These are phyloP conservation scores for Ancistrus triradiatus DNA, from an alignment of 2,113 vertebrate genomes.

Conservation along the genomic window DNA sequence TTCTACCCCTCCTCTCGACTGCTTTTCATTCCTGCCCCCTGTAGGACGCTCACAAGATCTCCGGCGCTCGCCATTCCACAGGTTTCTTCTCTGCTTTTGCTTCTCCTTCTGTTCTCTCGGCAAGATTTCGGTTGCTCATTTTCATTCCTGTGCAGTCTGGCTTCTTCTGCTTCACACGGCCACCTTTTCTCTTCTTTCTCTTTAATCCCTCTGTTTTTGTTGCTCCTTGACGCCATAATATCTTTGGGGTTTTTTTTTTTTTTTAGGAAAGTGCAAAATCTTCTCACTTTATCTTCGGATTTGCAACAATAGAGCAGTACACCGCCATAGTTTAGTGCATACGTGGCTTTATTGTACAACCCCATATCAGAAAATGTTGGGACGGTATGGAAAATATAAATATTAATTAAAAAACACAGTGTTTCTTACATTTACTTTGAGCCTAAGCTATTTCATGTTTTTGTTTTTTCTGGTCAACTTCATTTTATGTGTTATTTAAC, in stretches of 20 bases:
- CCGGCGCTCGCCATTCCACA: conserved; percentile 9
- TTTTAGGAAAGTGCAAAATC: conserved; percentile 23
- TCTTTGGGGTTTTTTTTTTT: conserved; percentile 21
- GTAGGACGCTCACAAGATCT: conserved; percentile 14
- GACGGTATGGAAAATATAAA: too few relatives aligned
- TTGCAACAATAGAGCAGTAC: conserved; percentile 7
- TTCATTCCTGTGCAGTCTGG: conserved; percentile 8
- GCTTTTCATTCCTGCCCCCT: neutral
- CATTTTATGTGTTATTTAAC: too few relatives aligned
- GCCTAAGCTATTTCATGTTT: too few relatives aligned
- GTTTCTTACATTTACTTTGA: too few relatives aligned
- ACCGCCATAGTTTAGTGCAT: conserved; percentile 16
- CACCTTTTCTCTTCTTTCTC: conserved; percentile 30
- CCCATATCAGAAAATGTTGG: too few relatives aligned
- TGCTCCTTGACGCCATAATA: conserved; percentile 34
- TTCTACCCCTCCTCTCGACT: neutral
- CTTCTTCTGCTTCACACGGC: conserved; percentile 29
- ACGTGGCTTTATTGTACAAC: neutral
- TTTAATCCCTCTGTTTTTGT: conserved; percentile 27
- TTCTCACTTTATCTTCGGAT: conserved; percentile 12
- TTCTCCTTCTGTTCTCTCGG: conserved; percentile 33
- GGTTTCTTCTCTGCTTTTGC: conserved; percentile 2
- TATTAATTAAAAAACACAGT: too few relatives aligned
- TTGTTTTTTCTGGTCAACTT: too few relatives aligned
- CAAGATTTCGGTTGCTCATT: too few relatives aligned